Evolutionary conservation across 2,113 vertebrate genomes (phyloP), one percentile per base, ranked within the genome.

Genomic region (Theristicus caerulescens): DNA sequence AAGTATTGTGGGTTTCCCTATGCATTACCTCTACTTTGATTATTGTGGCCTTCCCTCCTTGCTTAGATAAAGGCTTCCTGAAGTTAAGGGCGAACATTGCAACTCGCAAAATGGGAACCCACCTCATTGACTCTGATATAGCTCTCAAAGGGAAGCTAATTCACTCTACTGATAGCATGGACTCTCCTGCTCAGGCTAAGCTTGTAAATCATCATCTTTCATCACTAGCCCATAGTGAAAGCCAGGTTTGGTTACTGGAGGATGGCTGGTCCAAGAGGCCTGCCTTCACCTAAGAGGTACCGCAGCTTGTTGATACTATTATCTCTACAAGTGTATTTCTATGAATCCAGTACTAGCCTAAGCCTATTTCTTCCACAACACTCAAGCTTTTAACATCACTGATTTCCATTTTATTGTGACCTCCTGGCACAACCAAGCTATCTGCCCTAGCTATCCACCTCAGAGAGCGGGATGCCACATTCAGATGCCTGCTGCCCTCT

Each of bases 11-110:
- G 32, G 16, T 70, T 96, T 83, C 38, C 55, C 77, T 19, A 13
- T 11, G 22, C 42, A 16, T 78, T 92, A 51, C 21, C 16, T 57
- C 62, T 65, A 3, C 69, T 81, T 83, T 64, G n/a, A 51, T 96
- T 74, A 73, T 55, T 89, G 83, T 92, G 69, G 59, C 86, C 76
- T 91, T 92, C 59, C 55, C 38, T 80, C 77, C 51, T 89, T 46
- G 69, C 69, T 73, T 34, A 82, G 90, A 79, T 86, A 86, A 96
- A 88, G 69, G 32, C 42, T 92, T 94, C 93, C 92, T 96, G 83
- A 42, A 95, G 51, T 73, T 62, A 78, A 62, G 27, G 69, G 32
- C 42, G 38, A 88, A 26, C 47, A 54, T 10, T 73, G 4, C 38
- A 66, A 32, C 34, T 85, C 66, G 82, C 67, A 76, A 52, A 92